Conservation (phyloP, 2,113 vertebrate species). For the Elgaria multicarinata region DNA sequence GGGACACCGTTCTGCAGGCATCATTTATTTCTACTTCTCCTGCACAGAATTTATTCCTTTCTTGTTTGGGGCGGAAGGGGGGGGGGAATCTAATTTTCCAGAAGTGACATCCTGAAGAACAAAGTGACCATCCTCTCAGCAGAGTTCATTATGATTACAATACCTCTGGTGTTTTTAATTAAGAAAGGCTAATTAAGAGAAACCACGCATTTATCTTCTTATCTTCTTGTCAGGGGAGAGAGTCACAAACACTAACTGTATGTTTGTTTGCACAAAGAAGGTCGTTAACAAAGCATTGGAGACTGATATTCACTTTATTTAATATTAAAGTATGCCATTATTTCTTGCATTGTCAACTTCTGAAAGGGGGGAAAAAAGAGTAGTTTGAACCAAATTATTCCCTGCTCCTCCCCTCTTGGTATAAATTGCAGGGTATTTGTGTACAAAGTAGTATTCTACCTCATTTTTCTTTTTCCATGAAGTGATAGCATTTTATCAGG, state of each 20-base stretch:
- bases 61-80: constrained; percentile 42
- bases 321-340: constrained; percentile 16
- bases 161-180: constrained; percentile 93
- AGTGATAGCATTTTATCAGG: constrained; percentile 74
- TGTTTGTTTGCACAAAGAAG: constrained; percentile 63
- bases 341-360: not conserved
- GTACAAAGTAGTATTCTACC: constrained; percentile 49
- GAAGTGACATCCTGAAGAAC: constrained; percentile 84
- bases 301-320: constrained; percentile 38
- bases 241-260: constrained; percentile 70
- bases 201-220: constrained; percentile 85
- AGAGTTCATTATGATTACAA: constrained; percentile 96
- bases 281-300: constrained; percentile 13
- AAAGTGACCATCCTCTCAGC: constrained; percentile 87
- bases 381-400: constrained; percentile 19
- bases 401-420: constrained; percentile 38
- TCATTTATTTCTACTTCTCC: constrained; percentile 77
- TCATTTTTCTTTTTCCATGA: constrained; percentile 70
- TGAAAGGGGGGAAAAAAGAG: not conserved
- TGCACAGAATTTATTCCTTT: constrained; percentile 69
- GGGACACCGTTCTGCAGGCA: constrained; percentile 69
- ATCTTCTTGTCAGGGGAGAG: constrained; percentile 77
- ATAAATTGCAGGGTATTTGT: constrained; percentile 36
- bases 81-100: constrained; percentile 84
- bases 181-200: constrained; percentile 97